Conservation (phyloP, 1,140 invertebrate species). For the Planococcus citri region DNA sequence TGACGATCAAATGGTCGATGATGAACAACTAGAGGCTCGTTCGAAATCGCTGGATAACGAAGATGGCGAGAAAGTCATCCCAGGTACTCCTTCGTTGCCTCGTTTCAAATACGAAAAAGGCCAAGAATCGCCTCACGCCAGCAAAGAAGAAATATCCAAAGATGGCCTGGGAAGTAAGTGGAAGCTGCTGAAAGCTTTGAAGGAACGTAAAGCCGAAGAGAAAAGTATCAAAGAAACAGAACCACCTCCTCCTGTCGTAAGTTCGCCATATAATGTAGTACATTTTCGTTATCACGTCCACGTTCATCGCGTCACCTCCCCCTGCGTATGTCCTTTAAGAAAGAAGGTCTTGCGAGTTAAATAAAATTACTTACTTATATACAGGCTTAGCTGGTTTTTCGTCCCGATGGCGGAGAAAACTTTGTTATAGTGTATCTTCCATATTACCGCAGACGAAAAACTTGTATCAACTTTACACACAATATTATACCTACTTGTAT, state of each 20-base stretch:
- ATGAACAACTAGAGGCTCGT: constrained; percentile 29
- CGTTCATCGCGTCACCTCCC: too few relatives aligned
- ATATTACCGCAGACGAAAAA: too few relatives aligned
- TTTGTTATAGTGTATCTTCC: too few relatives aligned
- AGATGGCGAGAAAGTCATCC: constrained; percentile 23
- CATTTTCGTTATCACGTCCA: too few relatives aligned
- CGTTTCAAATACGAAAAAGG: constrained; percentile 41
- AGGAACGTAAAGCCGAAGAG: constrained; percentile 77
- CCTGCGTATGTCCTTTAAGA: too few relatives aligned
- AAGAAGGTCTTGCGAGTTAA: too few relatives aligned
- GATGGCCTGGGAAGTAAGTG: constrained; percentile 62
- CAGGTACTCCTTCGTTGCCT: constrained; percentile 37
- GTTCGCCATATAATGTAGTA: not conserved
- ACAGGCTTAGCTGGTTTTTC: too few relatives aligned
- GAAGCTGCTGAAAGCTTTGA: constrained; percentile 76
- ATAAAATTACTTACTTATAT: too few relatives aligned
- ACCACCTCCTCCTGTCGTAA: constrained; percentile 29
- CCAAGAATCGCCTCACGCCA: constrained; percentile 4
- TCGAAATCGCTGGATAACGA: not conserved
- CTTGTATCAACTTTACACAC: too few relatives aligned
- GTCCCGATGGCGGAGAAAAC: too few relatives aligned
- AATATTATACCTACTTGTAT: too few relatives aligned
- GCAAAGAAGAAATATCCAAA: constrained; percentile 27
- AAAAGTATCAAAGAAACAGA: constrained; percentile 47
- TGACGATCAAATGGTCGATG: constrained; percentile 1